Evolutionary conservation across 2,113 vertebrate species (phyloP).

Genomic region (Illadopsis cleaveri): DNA sequence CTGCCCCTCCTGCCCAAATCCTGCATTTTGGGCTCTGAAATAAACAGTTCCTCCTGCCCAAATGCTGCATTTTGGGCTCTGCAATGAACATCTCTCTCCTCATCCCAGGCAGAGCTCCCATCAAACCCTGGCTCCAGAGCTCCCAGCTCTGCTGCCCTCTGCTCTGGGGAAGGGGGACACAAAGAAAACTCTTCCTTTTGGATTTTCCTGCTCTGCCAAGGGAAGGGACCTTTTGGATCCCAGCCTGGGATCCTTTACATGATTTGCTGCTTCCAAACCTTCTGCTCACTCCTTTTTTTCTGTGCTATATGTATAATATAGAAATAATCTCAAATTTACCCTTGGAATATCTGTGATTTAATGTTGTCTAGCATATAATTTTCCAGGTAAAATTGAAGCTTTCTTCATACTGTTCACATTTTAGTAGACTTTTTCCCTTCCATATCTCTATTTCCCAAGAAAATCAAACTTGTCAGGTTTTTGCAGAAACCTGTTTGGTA

Average conservation of each 20-base stretch:
- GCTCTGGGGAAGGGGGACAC: neutral
- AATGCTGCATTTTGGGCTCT: neutral
- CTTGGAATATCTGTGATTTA: neutral
- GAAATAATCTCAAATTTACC: neutral
- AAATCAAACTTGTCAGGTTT: neutral
- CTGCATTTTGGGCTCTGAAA: no score
- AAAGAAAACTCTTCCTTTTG: neutral
- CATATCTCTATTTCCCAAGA: neutral
- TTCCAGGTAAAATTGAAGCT: neutral
- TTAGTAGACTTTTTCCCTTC: neutral
- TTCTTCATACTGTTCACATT: neutral
- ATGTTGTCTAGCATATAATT: neutral
- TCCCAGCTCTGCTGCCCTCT: neutral
- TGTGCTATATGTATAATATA: rapidly evolving
- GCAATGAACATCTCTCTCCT: neutral
- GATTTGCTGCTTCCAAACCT: neutral
- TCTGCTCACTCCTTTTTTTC: neutral
- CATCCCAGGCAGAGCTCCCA: neutral
- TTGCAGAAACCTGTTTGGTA: neutral
- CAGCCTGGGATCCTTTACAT: rapidly evolving
- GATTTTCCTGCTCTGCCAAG: neutral
- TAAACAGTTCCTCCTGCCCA: neutral
- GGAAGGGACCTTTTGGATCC: neutral
- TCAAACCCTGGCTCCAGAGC: rapidly evolving
- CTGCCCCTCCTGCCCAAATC: neutral